Conservation (phyloP, 2,888 invertebrate genomes). For the Tethea ocularis region DNA sequence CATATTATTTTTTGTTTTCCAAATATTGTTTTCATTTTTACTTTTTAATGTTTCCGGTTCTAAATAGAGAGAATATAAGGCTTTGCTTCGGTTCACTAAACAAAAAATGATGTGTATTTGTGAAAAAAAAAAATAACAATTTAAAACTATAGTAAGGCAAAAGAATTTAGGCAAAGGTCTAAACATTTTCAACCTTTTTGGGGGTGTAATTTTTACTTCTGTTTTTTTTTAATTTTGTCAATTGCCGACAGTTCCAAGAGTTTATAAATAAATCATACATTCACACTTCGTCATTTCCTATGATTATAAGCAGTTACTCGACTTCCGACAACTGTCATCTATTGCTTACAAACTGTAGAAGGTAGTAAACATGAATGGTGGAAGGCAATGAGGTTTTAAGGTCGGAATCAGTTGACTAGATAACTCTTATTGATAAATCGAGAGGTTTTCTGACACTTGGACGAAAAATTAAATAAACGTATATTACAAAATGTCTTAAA, state of each 20-base stretch:
- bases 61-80: no score
- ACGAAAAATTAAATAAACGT: neutral
- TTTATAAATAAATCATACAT: neutral
- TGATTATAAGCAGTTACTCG: neutral
- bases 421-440: conserved; percentile 1
- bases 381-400: neutral
- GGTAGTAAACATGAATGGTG: neutral
- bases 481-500: neutral
- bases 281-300: neutral
- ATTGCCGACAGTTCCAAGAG: neutral
- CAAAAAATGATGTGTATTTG: no score
- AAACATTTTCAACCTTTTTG: no score
- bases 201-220: no score
- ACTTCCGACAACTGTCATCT: neutral
- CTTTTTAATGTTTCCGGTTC: no score
- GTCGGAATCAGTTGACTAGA: neutral
- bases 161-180: no score
- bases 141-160: no score
- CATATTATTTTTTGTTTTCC: no score
- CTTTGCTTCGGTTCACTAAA: no score
- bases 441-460: neutral
- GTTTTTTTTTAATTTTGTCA: no score
- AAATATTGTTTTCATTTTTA: no score
- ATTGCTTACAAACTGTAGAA: neutral
- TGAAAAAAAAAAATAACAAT: no score